Percentiles rank a stretch among this genome's conserved stretches.
phyloP scores from a whole-genome alignment of 2,797 vertebrate species.

The Gadopsis marmoratus region DNA sequence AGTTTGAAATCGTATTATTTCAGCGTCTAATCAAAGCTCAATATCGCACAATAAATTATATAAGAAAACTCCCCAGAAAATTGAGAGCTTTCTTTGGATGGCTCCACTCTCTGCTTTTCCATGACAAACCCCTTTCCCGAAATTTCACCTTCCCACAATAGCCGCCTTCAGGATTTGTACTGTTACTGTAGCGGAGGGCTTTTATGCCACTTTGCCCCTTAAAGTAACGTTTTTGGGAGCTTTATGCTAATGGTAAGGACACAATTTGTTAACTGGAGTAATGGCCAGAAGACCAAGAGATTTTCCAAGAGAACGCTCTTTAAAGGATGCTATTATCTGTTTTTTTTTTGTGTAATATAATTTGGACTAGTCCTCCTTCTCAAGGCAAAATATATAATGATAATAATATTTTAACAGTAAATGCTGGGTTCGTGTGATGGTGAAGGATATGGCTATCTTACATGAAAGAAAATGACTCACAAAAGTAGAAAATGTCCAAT shows the following conservation, averaged over 20 bases:
- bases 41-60: background rate
- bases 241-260: constrained; percentile 16
- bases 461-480: background rate
- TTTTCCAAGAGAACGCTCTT: background rate
- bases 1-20: constrained; percentile 22
- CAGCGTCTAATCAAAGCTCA: constrained; percentile 24
- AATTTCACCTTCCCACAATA: constrained; percentile 22
- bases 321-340: constrained; percentile 6
- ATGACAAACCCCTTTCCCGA: constrained; percentile 26
- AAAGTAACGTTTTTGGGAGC: constrained; percentile 23
- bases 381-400: background rate
- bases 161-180: constrained; percentile 21
- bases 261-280: constrained; percentile 22
- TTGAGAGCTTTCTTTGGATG: constrained; percentile 18
- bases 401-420: constrained; percentile 8
- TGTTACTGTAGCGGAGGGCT: constrained; percentile 6
- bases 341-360: background rate
- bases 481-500: constrained; percentile 1
- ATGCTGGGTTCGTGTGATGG: background rate
- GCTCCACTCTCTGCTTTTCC: constrained; percentile 32
- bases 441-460: background rate
- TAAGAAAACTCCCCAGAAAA: constrained; percentile 17
- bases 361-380: background rate
- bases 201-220: constrained; percentile 30
- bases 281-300: background rate